Percentiles rank a stretch among this genome's conserved stretches.
These are phyloP conservation scores for Morpho deidamia DNA, from an alignment of 2,888 invertebrate genomes.

Conservation along the genomic window DNA sequence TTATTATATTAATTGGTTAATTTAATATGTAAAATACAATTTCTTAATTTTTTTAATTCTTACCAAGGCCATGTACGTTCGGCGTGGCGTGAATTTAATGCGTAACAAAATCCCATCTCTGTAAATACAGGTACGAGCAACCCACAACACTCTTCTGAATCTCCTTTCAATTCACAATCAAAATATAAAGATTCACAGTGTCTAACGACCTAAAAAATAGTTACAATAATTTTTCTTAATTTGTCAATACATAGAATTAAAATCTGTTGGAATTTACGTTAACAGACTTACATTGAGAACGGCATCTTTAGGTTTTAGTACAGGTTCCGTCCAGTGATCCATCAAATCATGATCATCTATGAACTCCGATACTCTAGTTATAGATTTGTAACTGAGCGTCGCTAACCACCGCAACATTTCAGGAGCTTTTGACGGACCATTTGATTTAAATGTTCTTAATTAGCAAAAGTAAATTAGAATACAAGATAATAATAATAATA, in stretches of 20 bases:
- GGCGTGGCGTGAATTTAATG: slow-evolving; percentile 82
- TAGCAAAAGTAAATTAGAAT: no score
- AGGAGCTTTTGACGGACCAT: slow-evolving; percentile 47
- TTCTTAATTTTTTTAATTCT: slow-evolving; percentile 9
- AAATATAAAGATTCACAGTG: slow-evolving; percentile 80
- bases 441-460: slow-evolving; percentile 49
- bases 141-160: slow-evolving; percentile 81
- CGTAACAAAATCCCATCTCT: slow-evolving; percentile 86
- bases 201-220: slow-evolving; percentile 67
- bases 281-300: slow-evolving; percentile 48
- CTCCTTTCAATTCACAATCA: slow-evolving; percentile 83
- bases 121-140: slow-evolving; percentile 84
- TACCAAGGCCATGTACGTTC: slow-evolving; percentile 78
- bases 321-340: slow-evolving; percentile 32
- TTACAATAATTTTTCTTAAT: not conserved
- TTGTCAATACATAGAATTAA: no score
- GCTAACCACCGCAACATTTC: slow-evolving; percentile 65
- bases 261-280: no score
- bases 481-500: no score
- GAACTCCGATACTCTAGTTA: slow-evolving; percentile 46
- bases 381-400: slow-evolving; percentile 59
- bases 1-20: not conserved
- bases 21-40: not conserved
- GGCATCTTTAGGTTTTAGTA: slow-evolving; percentile 50
- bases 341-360: slow-evolving; percentile 41